Evolutionary conservation across 2,888 invertebrate species (phyloP).

Genomic region (Caenorhabditis sp.): DNA sequence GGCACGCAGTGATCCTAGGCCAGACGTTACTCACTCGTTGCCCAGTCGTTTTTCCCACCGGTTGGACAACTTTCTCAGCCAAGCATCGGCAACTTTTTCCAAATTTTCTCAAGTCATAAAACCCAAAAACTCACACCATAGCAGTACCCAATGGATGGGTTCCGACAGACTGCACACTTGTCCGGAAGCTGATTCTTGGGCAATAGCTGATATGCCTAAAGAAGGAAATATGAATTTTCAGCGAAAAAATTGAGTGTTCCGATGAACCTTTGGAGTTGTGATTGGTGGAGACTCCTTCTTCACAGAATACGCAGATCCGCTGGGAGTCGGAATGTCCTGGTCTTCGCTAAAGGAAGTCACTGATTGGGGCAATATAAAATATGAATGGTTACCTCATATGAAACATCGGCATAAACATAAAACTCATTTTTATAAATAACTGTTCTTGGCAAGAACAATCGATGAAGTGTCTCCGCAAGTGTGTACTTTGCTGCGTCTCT

Average conservation of each 20-base stretch:
- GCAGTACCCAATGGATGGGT: conserved; percentile 67
- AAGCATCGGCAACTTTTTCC: too few species aligned
- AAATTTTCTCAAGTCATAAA: not conserved
- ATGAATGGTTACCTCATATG: conserved; percentile 28
- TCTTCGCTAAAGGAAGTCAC: too few species aligned
- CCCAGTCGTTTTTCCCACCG: too few species aligned
- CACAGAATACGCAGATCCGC: not conserved
- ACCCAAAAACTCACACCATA: conserved; percentile 51
- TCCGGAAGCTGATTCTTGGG: conserved; percentile 56
- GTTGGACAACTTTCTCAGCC: too few species aligned
- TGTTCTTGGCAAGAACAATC: conserved; percentile 18
- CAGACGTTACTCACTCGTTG: too few species aligned
- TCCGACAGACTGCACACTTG: conserved; percentile 65
- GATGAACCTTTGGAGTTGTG: conserved; percentile 8
- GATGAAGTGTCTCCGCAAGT: not conserved
- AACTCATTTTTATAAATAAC: conserved; percentile 18
- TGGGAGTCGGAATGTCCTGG: conserved; percentile 3
- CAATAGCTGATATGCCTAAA: conserved; percentile 39
- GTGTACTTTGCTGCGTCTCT: conserved; percentile 14
- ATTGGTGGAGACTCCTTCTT: not conserved
- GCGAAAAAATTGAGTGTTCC: not conserved
- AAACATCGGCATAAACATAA: conserved; percentile 24
- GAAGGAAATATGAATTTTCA: not conserved
- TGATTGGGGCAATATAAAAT: not conserved
- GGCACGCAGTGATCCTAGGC: too few species aligned